These are phyloP conservation scores for Eudyptes chrysolophus DNA, from an alignment of 2,113 vertebrate genomes.

Conservation along the genomic window DNA sequence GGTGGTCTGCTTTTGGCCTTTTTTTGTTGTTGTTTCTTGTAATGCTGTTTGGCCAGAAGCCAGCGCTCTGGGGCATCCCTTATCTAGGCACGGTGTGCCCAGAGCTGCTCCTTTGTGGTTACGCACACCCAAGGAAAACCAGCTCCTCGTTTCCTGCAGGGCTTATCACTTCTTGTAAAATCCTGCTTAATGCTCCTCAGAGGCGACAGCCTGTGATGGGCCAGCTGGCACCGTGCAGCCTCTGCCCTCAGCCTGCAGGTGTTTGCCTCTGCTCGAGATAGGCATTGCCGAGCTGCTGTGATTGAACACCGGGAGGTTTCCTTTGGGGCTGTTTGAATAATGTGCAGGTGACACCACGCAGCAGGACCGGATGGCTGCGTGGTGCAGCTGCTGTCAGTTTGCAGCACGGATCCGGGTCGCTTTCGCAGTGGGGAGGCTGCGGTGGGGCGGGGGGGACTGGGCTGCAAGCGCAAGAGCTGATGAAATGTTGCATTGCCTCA, in stretches of 20 bases:
- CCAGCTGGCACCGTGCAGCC: rapidly evolving
- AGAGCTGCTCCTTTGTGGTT: not conserved
- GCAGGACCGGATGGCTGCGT: rapidly evolving
- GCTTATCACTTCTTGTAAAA: not conserved
- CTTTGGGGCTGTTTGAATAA: not conserved
- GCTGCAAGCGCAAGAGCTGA: not conserved
- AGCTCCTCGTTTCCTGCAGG: not conserved
- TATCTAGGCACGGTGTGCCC: too few relatives aligned
- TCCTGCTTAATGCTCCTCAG: not conserved
- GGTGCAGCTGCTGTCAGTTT: not conserved
- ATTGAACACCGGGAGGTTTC: too few relatives aligned
- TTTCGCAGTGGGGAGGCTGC: not conserved
- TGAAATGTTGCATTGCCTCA: not conserved
- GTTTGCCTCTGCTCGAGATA: rapidly evolving
- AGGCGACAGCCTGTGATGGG: rapidly evolving
- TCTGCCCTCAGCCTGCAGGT: not conserved
- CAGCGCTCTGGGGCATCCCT: rapidly evolving
- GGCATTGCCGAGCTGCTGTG: not conserved
- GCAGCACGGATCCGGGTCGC: rapidly evolving
- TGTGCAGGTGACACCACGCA: rapidly evolving
- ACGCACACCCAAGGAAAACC: not conserved
- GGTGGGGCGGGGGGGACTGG: rapidly evolving
- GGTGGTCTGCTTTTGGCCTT: not conserved
- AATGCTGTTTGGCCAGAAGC: not conserved
- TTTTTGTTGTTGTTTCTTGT: not conserved